phyloP scores from a whole-genome alignment of 2,113 vertebrate genomes.

The Calypte anna region DNA sequence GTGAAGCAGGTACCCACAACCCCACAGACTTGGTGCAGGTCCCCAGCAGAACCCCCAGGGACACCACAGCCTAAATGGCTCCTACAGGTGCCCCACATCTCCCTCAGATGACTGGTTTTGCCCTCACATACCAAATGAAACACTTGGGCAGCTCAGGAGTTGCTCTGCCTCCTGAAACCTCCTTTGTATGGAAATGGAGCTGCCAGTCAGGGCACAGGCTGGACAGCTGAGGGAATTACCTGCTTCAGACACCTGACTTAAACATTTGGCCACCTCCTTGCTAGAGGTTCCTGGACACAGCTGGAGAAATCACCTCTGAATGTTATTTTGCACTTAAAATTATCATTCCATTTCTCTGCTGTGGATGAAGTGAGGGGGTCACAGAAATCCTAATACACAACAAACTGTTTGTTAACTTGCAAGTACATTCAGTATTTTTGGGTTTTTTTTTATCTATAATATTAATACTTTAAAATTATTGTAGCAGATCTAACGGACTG shows the following conservation, averaged over 20 bases:
- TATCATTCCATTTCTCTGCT: not conserved
- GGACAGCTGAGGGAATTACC: not conserved
- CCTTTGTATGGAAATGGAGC: fast-evolving
- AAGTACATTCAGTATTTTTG: not conserved
- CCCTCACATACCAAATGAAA: not conserved
- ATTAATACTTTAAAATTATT: not conserved
- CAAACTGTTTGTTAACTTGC: not conserved
- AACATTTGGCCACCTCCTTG: not conserved
- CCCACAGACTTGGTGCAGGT: not conserved
- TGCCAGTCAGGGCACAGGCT: fast-evolving
- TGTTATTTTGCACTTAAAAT: not conserved
- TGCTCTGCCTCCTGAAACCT: fast-evolving
- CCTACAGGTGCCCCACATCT: not conserved
- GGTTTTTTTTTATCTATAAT: not conserved
- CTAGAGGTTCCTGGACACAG: not conserved
- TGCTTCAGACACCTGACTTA: not conserved
- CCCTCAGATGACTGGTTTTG: fast-evolving
- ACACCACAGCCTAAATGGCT: not conserved
- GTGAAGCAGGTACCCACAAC: not conserved
- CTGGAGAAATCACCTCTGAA: not conserved
- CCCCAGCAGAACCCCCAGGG: not conserved
- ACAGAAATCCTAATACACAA: not conserved
- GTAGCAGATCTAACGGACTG: not conserved
- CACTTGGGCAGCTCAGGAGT: not conserved
- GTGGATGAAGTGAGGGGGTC: not conserved